Conservation (phyloP, 2,888 invertebrate species). For the Euplexia lucipara region DNA sequence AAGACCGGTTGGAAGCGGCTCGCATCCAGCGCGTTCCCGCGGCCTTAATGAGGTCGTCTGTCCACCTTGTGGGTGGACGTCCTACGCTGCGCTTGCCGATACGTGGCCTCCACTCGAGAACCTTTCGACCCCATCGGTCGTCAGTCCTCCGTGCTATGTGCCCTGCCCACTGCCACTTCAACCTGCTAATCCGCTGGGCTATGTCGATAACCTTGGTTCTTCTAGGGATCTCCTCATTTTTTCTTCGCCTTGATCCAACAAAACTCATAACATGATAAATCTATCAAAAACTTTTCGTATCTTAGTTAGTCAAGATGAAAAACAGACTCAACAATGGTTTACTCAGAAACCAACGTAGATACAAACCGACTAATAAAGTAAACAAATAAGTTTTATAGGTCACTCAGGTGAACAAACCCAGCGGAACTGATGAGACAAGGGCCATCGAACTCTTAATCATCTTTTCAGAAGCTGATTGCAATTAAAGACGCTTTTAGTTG, state of each 20-base stretch:
- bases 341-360: constrained; percentile 25
- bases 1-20: no score
- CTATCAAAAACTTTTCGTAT: constrained; percentile 8
- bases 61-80: no score
- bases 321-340: constrained; percentile 38
- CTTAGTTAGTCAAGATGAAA: constrained; percentile 28
- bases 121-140: no score
- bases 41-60: no score
- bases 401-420: constrained; percentile 40
- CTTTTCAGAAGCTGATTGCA: constrained; percentile 13
- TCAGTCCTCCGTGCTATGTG: no score
- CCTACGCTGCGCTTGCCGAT: no score
- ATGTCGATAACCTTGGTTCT: no score
- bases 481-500: constrained; percentile 10
- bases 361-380: constrained; percentile 26
- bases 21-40: no score
- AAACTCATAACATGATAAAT: constrained; percentile 7
- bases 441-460: constrained; percentile 29
- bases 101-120: no score
- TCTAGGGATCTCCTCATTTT: no score
- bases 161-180: no score
- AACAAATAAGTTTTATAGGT: constrained; percentile 50
- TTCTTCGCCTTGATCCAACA: background rate
- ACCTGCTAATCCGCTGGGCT: no score
- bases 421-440: constrained; percentile 8